These are phyloP conservation scores for Parnassius apollo DNA, from an alignment of 2,888 invertebrate species.

Conservation along the genomic window DNA sequence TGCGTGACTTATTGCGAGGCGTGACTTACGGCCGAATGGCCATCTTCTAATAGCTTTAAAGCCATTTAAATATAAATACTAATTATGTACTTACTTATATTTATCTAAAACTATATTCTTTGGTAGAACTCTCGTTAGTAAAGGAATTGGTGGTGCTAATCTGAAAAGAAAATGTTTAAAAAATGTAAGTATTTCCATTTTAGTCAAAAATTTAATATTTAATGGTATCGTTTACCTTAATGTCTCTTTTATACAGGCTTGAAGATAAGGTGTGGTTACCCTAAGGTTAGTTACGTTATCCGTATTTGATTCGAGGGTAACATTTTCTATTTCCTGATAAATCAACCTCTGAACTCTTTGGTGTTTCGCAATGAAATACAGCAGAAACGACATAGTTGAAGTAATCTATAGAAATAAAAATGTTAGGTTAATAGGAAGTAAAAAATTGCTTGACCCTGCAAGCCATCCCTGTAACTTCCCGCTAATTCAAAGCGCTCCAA, in stretches of 20 bases:
- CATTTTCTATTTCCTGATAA: constrained; percentile 79
- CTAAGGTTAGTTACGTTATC: constrained; percentile 48
- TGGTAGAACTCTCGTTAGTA: constrained; percentile 81
- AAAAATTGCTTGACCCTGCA: no score
- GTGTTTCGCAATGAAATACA: constrained; percentile 85
- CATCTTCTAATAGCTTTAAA: constrained; percentile 1
- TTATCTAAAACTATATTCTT: constrained; percentile 82
- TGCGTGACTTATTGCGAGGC: no score
- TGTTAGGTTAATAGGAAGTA: no score
- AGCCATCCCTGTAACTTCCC: no score
- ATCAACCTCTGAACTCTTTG: constrained; percentile 83
- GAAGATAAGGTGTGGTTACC: constrained; percentile 75
- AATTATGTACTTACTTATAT: constrained; percentile 68
- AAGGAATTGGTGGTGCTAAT: constrained; percentile 84
- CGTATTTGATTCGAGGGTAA: constrained; percentile 40
- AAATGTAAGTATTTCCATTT: neutral
- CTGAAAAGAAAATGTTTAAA: constrained; percentile 44
- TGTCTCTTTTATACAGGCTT: constrained; percentile 84
- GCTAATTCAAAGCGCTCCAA: no score
- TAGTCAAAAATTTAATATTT: neutral
- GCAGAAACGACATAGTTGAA: constrained; percentile 82
- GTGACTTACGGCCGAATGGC: no score
- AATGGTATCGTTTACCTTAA: constrained; percentile 64
- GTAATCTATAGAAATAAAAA: constrained; percentile 64
- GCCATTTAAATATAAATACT: constrained; percentile 1